Base-by-base conservation (phyloP, 2,113 vertebrate genomes). In the Falcunculus frontatus region DNA sequence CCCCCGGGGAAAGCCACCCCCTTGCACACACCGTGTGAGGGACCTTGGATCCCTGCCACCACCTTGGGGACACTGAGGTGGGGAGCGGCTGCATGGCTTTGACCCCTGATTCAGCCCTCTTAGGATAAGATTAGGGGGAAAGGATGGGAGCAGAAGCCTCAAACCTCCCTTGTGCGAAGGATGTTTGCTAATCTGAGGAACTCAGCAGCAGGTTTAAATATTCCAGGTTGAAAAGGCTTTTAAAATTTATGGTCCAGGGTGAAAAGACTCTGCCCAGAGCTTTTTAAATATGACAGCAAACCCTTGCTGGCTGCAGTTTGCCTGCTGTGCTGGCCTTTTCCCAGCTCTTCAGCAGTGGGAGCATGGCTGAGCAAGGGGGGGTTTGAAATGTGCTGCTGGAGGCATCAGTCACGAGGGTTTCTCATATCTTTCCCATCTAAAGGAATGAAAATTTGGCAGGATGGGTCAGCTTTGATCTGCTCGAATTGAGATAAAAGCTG, bases 11-110 rank as follows among this genome's bases (percentile, higher is more conserved):
- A 42, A 50, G 49, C 33, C 56, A 9, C 15, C 46, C 13, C 20
- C 35, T 19, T 4, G 13, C 52, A 16, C 30, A 4, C 53, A 16
- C 12, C 50, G 5, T 7, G 6, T 3, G 20, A 26, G 25, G 37
- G 22, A 59, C 76, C 44, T 33, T 2, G 73, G 46, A 7, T n/a
- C 92, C 57, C 57, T 73, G 86, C 12, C 39, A 5, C 33, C 27
- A 1, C 39, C 42, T 6, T 4, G 39, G 46, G 57, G 53, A 73
- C 22, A 7, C 0, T 1, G 27, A 13, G 4, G 4, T 1, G 12
- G 23, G 52, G 4, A 81, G 4, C 21, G 37, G 23, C 4, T 13
- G 35, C 7, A 0, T 4, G 46, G 33, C 39, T n/a, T 46, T 6
- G 27, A 41, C 12, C 41, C 37, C 14, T 1, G 7, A 18, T 41